phyloP scores from a whole-genome alignment of 30 jellyfish, hydroid and myxozoan genomes.

The Aurelia aurita region DNA sequence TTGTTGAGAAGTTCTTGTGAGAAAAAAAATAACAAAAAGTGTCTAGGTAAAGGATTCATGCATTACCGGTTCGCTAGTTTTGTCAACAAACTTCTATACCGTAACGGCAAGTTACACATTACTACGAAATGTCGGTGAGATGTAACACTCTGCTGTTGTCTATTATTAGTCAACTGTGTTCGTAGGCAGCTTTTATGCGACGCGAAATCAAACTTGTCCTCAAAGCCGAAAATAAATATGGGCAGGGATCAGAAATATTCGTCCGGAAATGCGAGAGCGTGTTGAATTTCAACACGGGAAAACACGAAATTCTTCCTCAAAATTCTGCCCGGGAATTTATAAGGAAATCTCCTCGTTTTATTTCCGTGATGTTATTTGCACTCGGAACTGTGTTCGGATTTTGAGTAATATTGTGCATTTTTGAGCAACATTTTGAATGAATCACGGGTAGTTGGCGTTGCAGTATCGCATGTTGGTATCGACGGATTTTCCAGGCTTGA shows the following conservation, averaged over 20 bases:
- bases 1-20: too few relatives aligned
- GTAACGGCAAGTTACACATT: too few relatives aligned
- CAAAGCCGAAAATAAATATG: slow-evolving; percentile 9
- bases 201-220: neutral
- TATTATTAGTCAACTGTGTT: slow-evolving; percentile 30
- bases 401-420: neutral
- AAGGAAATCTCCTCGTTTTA: slow-evolving; percentile 4
- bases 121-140: slow-evolving; percentile 13
- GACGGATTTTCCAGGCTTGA: too few relatives aligned
- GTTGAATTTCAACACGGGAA: slow-evolving; percentile 32
- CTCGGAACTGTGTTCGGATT: neutral
- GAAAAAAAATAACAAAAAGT: too few relatives aligned
- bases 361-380: neutral
- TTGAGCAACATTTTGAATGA: neutral
- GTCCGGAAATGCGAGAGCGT: slow-evolving; percentile 15
- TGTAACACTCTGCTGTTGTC: slow-evolving; percentile 3
- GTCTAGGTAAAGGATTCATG: too few relatives aligned
- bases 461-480: too few relatives aligned
- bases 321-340: slow-evolving; percentile 16
- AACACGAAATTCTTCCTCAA: slow-evolving; percentile 3
- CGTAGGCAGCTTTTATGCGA: neutral
- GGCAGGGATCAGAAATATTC: neutral
- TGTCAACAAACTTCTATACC: too few relatives aligned
- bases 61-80: too few relatives aligned
- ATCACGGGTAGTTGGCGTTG: neutral